These are phyloP conservation scores for Euplexia lucipara DNA, from an alignment of 2,888 invertebrate species.

Conservation along the genomic window DNA sequence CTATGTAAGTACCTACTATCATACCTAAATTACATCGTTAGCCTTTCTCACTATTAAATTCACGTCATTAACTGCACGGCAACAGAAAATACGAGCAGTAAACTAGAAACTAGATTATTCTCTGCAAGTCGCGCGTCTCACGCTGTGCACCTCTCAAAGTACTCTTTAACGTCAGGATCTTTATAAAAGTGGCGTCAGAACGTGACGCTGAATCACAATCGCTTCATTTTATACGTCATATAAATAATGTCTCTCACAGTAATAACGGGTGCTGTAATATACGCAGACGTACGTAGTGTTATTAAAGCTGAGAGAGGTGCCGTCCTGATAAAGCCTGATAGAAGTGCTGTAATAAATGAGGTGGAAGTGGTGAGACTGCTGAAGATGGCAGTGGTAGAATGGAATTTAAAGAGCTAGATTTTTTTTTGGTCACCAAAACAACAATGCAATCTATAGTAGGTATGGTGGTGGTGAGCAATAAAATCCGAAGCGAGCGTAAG, in stretches of 20 bases:
- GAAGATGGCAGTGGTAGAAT: not conserved
- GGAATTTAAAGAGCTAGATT: not conserved
- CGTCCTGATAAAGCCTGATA: conserved; percentile 41
- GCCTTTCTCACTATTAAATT: conserved; percentile 17
- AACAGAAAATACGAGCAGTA: conserved; percentile 39
- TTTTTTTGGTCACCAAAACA: too few relatives aligned
- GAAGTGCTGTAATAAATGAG: conserved; percentile 37
- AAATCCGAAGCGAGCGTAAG: conserved; percentile 22
- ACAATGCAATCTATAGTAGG: too few relatives aligned
- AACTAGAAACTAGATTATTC: conserved; percentile 51
- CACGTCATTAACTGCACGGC: conserved; percentile 29
- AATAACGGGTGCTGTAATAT: conserved; percentile 54
- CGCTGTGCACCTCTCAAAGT: conserved; percentile 52
- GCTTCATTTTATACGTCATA: conserved; percentile 71
- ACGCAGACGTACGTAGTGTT: conserved; percentile 44
- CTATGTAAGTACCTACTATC: not conserved
- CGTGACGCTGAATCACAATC: conserved; percentile 76
- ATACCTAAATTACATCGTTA: conserved; percentile 4
- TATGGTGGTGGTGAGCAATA: too few relatives aligned
- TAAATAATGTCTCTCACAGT: conserved; percentile 53
- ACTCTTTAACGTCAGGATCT: conserved; percentile 55
- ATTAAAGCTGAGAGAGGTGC: conserved; percentile 38
- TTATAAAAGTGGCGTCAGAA: conserved; percentile 55
- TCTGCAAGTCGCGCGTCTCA: conserved; percentile 32
- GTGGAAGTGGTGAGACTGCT: conserved; percentile 15